phyloP scores from a whole-genome alignment of 1,140 invertebrate species.

The Cydia fagiglandana region DNA sequence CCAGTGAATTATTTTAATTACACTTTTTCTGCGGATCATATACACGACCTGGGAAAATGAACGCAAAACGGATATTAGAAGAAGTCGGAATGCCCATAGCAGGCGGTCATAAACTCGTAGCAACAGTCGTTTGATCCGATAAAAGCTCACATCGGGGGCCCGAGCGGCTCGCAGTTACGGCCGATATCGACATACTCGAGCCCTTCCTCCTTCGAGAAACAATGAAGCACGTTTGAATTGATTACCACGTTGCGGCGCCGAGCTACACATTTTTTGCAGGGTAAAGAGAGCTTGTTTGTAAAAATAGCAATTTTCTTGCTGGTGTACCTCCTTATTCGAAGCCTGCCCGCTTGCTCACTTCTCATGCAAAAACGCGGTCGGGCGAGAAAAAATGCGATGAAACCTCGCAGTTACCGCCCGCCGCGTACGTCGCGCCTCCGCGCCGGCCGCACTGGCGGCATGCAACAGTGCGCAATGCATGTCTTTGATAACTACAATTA shows the following conservation, averaged over 20 bases:
- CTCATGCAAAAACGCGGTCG: conserved; percentile 48
- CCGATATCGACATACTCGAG: conserved; percentile 49
- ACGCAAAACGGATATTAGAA: conserved; percentile 49
- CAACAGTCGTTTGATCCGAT: conserved; percentile 58
- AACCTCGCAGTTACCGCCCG: conserved; percentile 45
- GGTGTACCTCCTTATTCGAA: conserved; percentile 45
- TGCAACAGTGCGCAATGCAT: conserved; percentile 12
- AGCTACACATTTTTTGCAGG: conserved; percentile 48
- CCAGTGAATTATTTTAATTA: conserved; percentile 17
- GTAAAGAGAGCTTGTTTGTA: conserved; percentile 53
- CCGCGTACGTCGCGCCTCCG: conserved; percentile 43
- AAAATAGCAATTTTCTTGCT: conserved; percentile 54
- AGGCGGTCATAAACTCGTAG: conserved; percentile 49
- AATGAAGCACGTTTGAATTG: conserved; percentile 56
- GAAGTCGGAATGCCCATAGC: conserved; percentile 50
- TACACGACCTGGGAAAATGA: conserved; percentile 36
- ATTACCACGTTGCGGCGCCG: conserved; percentile 48
- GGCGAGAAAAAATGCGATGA: conserved; percentile 42
- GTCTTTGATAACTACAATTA: conserved; percentile 22
- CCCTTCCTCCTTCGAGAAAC: conserved; percentile 51
- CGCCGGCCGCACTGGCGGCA: conserved; percentile 15
- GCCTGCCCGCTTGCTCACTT: conserved; percentile 41
- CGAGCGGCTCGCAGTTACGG: conserved; percentile 41
- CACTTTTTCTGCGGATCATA: neutral
- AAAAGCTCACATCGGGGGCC: conserved; percentile 47